Evolutionary conservation across 1,140 invertebrate species (phyloP).

Genomic region (Bombus confusus): DNA sequence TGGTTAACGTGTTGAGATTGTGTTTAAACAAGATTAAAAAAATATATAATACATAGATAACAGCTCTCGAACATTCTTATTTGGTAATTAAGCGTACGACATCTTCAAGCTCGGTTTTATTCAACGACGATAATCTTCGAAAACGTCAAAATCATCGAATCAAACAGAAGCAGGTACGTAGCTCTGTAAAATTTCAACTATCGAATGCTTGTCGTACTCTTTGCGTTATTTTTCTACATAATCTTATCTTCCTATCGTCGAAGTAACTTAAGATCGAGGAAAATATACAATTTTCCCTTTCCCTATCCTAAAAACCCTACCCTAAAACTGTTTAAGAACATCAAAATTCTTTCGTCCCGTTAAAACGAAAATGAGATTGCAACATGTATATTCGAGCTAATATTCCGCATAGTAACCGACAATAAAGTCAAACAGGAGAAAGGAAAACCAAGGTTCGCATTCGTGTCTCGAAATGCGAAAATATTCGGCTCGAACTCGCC

Average conservation of each 20-base stretch:
- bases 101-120: no score
- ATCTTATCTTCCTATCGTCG: not conserved
- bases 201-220: no score
- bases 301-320: no score
- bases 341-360: not conserved
- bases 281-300: not conserved
- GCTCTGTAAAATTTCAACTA: not conserved
- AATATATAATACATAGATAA: no score
- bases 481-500: no score
- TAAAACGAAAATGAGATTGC: not conserved
- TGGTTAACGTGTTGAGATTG: no score
- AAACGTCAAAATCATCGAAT: not conserved
- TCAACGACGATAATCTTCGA: not conserved
- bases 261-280: not conserved
- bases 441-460: not conserved
- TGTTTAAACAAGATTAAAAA: no score
- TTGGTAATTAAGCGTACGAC: no score
- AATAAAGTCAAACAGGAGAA: no score
- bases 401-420: not conserved
- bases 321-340: no score
- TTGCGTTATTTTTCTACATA: not conserved
- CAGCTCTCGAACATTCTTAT: no score
- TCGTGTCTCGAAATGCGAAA: constrained; percentile 2
- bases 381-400: not conserved
- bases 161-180: not conserved